Percentiles rank a stretch among this genome's conserved stretches.
Evolutionary conservation across 2,113 vertebrate genomes (phyloP).

Genomic region (Tetraodon nigroviridis): DNA sequence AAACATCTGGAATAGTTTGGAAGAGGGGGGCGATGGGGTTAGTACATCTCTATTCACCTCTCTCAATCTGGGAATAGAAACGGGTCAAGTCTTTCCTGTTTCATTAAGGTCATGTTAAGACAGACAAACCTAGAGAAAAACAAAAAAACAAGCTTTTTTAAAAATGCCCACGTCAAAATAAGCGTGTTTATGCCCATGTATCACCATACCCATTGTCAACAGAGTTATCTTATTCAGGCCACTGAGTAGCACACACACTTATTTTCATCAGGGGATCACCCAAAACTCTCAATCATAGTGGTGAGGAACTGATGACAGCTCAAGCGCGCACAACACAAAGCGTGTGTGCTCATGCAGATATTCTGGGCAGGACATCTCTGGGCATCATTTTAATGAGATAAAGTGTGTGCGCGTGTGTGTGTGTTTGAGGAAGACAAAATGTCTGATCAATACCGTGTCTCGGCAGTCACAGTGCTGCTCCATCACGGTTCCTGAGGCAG

Average conservation of each 20-base stretch:
- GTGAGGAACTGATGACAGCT: slow-evolving; percentile 27
- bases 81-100: slow-evolving; percentile 13
- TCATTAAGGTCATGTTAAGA: too few relatives aligned
- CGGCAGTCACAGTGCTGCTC: slow-evolving; percentile 25
- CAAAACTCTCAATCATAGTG: slow-evolving; percentile 9
- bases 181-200: too few relatives aligned
- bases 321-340: slow-evolving; percentile 25
- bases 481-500: slow-evolving; percentile 30
- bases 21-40: slow-evolving; percentile 6
- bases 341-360: slow-evolving; percentile 9
- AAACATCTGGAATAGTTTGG: slow-evolving; percentile 24
- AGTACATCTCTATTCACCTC: slow-evolving; percentile 15
- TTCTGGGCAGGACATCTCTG: slow-evolving; percentile 33
- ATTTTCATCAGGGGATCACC: slow-evolving; percentile 13
- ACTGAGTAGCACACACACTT: not conserved
- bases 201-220: too few relatives aligned
- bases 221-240: too few relatives aligned
- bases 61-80: slow-evolving; percentile 4
- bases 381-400: slow-evolving; percentile 14
- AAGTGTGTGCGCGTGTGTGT: slow-evolving; percentile 9
- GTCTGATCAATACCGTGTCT: slow-evolving; percentile 45
- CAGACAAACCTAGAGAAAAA: too few relatives aligned
- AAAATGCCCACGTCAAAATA: too few relatives aligned
- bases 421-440: slow-evolving; percentile 34
- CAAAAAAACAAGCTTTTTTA: too few relatives aligned